phyloP scores from a whole-genome alignment of 2,797 vertebrate genomes.

The Oceanodroma leucorhoa region DNA sequence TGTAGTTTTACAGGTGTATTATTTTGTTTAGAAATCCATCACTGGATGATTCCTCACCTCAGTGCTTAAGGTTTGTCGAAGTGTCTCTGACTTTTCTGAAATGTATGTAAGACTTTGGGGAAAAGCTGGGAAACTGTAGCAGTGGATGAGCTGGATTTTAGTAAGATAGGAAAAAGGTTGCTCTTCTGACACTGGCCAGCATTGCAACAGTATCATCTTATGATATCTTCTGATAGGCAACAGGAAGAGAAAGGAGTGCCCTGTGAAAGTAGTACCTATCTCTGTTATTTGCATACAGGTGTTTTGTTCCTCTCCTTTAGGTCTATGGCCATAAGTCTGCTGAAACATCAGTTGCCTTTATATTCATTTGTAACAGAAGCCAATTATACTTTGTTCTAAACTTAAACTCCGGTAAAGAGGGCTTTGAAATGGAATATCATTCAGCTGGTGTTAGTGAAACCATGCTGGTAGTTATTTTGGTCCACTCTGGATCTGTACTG shows the following conservation, averaged over 20 bases:
- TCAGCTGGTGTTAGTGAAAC: neutral
- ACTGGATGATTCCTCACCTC: neutral
- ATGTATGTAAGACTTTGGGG: neutral
- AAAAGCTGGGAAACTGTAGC: neutral
- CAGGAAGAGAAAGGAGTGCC: neutral
- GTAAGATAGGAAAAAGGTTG: neutral
- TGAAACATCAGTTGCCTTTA: neutral
- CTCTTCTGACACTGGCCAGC: neutral
- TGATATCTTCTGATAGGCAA: fast-evolving
- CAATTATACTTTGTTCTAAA: neutral
- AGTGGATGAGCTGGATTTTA: neutral
- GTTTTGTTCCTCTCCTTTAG: neutral
- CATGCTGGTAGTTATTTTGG: neutral
- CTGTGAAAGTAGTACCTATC: neutral
- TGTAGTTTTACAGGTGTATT: neutral
- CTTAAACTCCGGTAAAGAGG: neutral
- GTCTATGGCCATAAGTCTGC: neutral
- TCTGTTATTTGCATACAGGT: neutral
- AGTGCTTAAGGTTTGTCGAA: neutral
- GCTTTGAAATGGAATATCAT: neutral
- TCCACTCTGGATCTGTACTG: fast-evolving
- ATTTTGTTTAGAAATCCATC: neutral
- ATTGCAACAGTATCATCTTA: neutral
- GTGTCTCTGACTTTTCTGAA: neutral
- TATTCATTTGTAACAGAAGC: neutral